Conservation (phyloP, 2,888 invertebrate genomes). For the Hetaerina titia region DNA sequence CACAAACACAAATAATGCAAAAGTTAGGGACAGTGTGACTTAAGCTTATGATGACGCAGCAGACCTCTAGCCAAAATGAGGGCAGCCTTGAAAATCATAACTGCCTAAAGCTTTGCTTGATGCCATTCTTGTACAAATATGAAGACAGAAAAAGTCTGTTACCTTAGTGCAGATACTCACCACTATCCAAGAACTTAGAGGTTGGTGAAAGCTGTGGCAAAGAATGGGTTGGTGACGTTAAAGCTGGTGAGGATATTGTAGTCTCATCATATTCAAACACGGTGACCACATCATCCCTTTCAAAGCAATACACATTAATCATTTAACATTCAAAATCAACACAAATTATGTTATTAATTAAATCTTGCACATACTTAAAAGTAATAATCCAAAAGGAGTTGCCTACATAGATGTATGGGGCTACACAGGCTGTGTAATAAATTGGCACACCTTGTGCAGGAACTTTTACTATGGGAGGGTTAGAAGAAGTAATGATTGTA, state of each 20-base stretch:
- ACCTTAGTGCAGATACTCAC: neutral
- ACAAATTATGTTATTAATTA: neutral
- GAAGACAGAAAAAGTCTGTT: neutral
- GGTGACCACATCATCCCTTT: neutral
- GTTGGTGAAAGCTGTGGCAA: neutral
- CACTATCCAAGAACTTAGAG: conserved; percentile 29
- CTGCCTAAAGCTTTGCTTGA: too few relatives aligned
- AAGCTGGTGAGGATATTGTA: neutral
- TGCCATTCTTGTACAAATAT: neutral
- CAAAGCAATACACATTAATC: neutral
- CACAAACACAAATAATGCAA: too few relatives aligned
- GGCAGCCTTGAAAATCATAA: too few relatives aligned
- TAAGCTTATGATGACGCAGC: too few relatives aligned
- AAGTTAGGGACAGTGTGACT: too few relatives aligned
- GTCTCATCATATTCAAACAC: conserved; percentile 44
- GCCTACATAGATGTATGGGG: too few relatives aligned
- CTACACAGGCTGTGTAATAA: too few relatives aligned
- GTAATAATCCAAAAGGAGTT: too few relatives aligned
- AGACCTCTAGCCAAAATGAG: too few relatives aligned
- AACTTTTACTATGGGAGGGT: too few relatives aligned
- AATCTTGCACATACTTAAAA: too few relatives aligned
- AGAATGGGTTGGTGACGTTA: neutral
- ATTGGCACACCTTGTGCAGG: too few relatives aligned
- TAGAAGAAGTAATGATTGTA: neutral
- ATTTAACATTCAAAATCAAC: neutral